phyloP scores from a whole-genome alignment of 2,113 vertebrate species.

The Oceanodroma tethys region DNA sequence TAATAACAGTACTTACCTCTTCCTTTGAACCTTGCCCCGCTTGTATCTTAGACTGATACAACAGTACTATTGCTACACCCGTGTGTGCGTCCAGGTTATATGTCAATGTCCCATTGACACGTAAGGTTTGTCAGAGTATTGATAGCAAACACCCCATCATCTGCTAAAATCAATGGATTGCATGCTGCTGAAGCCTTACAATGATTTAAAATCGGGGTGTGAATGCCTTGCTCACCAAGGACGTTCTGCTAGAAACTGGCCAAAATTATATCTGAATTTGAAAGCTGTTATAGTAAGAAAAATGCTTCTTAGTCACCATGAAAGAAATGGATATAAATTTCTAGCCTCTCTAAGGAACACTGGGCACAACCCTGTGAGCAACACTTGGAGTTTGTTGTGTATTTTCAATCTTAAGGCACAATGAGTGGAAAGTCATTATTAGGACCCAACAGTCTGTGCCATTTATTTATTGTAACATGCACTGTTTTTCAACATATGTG shows the following conservation, averaged over 20 bases:
- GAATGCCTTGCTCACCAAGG: background rate
- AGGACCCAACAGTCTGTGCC: background rate
- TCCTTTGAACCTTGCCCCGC: background rate
- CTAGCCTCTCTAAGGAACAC: background rate
- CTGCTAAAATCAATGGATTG: background rate
- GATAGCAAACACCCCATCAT: background rate
- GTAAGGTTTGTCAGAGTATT: background rate
- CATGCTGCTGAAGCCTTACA: background rate
- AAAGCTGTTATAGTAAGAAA: background rate
- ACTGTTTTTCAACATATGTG: background rate
- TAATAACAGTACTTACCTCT: background rate
- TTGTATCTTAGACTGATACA: background rate
- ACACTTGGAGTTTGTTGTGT: background rate
- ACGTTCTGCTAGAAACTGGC: background rate
- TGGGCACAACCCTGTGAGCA: background rate
- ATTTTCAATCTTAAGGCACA: background rate
- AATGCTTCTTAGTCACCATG: background rate
- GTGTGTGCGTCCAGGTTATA: rapidly evolving
- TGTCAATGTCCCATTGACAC: rapidly evolving
- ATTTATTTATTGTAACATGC: background rate
- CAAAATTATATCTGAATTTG: background rate
- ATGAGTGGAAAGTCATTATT: background rate
- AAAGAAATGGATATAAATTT: background rate
- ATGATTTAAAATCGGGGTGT: background rate
- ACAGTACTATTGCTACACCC: background rate